phyloP scores from a whole-genome alignment of 2,888 invertebrate species.

The Kryphioiulus occultus region DNA sequence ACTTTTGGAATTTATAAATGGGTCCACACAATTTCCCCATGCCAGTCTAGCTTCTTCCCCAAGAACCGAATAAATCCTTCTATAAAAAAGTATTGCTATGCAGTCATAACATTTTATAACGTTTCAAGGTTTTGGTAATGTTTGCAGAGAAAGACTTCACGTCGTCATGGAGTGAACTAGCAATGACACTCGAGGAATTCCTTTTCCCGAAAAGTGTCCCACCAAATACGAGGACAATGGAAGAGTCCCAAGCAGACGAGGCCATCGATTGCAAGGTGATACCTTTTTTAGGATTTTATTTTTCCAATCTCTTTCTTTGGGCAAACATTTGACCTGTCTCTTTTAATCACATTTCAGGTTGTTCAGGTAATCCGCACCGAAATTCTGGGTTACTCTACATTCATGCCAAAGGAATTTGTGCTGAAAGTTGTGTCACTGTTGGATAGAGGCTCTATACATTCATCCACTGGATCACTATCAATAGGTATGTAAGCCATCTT shows the following conservation, averaged over 20 bases:
- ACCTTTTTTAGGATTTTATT: not conserved
- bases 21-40: no score
- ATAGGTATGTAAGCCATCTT: constrained; percentile 53
- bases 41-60: no score
- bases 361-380: constrained; percentile 82
- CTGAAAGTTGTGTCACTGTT: constrained; percentile 82
- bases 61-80: no score
- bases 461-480: constrained; percentile 63
- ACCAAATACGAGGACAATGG: constrained; percentile 67
- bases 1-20: no score
- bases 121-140: no score
- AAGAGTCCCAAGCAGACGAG: constrained; percentile 72
- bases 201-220: constrained; percentile 78
- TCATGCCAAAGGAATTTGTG: constrained; percentile 81
- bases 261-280: constrained; percentile 72
- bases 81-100: no score
- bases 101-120: no score
- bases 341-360: constrained; percentile 64
- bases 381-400: constrained; percentile 79
- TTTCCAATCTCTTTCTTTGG: not conserved
- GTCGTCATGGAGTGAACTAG: constrained; percentile 81
- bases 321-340: not conserved
- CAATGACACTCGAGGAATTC: constrained; percentile 86
- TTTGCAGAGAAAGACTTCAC: constrained; percentile 59
- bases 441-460: constrained; percentile 85